These are phyloP conservation scores for Apamea anceps DNA, from an alignment of 2,888 invertebrate species.

Conservation along the genomic window DNA sequence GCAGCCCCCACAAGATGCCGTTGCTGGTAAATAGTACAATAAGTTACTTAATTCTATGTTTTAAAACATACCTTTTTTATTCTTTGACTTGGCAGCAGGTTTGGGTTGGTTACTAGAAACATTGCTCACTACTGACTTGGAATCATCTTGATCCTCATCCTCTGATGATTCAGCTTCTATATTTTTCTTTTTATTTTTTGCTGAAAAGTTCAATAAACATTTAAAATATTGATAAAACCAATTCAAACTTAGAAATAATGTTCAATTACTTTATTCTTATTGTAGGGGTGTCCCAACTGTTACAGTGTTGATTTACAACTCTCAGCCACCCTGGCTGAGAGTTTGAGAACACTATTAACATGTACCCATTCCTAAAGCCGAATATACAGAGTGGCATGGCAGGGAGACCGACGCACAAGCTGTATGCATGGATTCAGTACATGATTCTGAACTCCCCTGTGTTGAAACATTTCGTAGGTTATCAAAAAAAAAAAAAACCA, in stretches of 20 bases:
- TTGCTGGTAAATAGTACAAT: neutral
- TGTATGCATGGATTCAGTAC: too few species aligned
- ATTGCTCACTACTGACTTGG: conserved; percentile 83
- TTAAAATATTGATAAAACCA: neutral
- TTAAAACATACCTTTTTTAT: conserved; percentile 78
- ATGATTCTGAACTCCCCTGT: too few species aligned
- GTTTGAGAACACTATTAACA: neutral
- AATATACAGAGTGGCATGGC: neutral
- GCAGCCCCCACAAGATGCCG: neutral
- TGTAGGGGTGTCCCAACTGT: neutral
- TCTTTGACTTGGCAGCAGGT: conserved; percentile 75
- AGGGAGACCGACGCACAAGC: too few species aligned
- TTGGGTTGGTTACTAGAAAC: conserved; percentile 80
- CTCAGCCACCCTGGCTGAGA: too few species aligned
- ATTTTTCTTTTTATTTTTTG: conserved; percentile 85
- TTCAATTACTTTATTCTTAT: neutral
- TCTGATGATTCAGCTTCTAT: conserved; percentile 88
- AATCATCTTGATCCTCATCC: conserved; percentile 84
- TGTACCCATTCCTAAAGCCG: neutral
- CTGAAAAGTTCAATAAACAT: conserved; percentile 67
- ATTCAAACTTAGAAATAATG: neutral
- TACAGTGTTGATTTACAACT: neutral
- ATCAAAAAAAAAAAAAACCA: too few species aligned
- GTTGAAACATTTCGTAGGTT: too few species aligned
- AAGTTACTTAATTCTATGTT: neutral